Conservation (phyloP, 2,113 vertebrate genomes). For the Scomber colias region DNA sequence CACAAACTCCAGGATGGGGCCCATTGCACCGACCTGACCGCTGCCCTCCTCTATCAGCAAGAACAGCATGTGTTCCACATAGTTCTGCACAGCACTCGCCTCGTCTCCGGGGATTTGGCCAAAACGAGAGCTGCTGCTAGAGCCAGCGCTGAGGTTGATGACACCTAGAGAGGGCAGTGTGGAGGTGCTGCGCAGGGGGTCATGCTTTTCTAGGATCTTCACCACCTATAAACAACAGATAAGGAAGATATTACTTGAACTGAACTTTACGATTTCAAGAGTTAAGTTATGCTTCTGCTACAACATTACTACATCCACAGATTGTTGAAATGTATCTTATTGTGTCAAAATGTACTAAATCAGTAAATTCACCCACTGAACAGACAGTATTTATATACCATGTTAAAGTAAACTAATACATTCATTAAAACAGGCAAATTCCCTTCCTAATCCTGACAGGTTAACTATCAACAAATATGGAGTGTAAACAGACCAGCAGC, state of each 20-base stretch:
- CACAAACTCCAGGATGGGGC: slow-evolving; percentile 98
- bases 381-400: background rate
- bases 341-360: background rate
- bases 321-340: background rate
- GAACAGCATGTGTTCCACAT: slow-evolving; percentile 98
- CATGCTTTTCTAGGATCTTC: slow-evolving; percentile 97
- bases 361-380: too few relatives aligned
- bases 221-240: slow-evolving; percentile 86
- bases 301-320: background rate
- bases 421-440: slow-evolving; percentile 1
- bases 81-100: slow-evolving; percentile 96
- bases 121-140: slow-evolving; percentile 73
- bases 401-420: background rate
- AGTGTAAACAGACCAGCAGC: slow-evolving; percentile 46
- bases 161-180: slow-evolving; percentile 46
- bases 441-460: slow-evolving; percentile 5
- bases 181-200: slow-evolving; percentile 86
- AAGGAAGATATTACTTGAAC: background rate
- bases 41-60: slow-evolving; percentile 93
- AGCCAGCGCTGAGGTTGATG: slow-evolving; percentile 56
- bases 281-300: background rate
- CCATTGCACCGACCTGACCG: slow-evolving; percentile 92
- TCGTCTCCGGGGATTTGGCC: slow-evolving; percentile 91
- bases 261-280: too few relatives aligned
- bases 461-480: slow-evolving; percentile 32